Evolutionary conservation across 64 coral and sea anemone species (phyloP).

Genomic region (Montipora efflorescens): DNA sequence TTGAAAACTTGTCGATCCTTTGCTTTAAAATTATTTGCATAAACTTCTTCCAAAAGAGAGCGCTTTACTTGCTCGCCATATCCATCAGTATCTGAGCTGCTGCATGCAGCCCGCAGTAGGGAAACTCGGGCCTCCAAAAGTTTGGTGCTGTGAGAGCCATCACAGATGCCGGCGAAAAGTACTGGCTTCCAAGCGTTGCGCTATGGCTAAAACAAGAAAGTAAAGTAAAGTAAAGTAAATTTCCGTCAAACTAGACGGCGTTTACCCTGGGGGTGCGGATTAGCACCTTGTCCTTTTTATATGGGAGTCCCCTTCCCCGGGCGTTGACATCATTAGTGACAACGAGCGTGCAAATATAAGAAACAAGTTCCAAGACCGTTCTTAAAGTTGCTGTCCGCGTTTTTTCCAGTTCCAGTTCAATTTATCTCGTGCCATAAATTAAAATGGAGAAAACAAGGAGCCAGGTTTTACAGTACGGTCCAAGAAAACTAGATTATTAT

Average conservation of each 20-base stretch:
- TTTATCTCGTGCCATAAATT: too few species aligned
- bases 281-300: too few species aligned
- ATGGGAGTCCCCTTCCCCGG: too few species aligned
- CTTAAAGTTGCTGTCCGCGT: too few species aligned
- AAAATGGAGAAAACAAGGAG: too few species aligned
- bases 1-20: not conserved
- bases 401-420: too few species aligned
- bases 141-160: slow-evolving; percentile 18
- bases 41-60: not conserved
- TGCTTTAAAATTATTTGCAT: not conserved
- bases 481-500: too few species aligned
- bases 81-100: slow-evolving; percentile 38
- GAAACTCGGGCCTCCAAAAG: slow-evolving; percentile 23
- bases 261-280: too few species aligned
- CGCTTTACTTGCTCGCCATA: slow-evolving; percentile 27
- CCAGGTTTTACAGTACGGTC: too few species aligned
- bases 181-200: slow-evolving; percentile 11
- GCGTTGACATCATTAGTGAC: too few species aligned
- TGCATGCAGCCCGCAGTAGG: slow-evolving; percentile 22
- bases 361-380: too few species aligned
- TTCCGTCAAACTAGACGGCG: not conserved
- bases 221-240: not conserved
- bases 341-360: too few species aligned
- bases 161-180: not conserved
- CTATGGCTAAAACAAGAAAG: not conserved